Percentiles rank a stretch among this genome's conserved stretches.
Evolutionary conservation across 2,113 vertebrate genomes (phyloP).

Genomic region (Dendrocopos noguchii): DNA sequence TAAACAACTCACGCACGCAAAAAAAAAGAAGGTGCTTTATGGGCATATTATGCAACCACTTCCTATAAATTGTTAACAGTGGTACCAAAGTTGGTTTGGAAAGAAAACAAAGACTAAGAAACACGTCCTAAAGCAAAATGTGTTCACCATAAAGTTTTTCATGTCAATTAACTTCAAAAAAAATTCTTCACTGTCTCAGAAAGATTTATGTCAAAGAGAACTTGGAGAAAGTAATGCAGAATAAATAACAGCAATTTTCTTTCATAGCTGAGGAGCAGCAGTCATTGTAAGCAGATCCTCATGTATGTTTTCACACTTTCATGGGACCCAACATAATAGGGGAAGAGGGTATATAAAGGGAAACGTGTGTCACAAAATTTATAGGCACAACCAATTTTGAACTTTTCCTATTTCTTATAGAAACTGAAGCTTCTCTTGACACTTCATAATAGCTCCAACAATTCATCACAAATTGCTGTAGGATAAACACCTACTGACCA

Average conservation of each 20-base stretch:
- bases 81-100: background rate
- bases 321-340: background rate
- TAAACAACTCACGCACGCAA: background rate
- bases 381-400: background rate
- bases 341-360: background rate
- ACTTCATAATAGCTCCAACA: background rate
- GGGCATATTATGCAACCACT: constrained; percentile 3
- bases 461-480: background rate
- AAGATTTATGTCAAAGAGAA: background rate
- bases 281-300: background rate
- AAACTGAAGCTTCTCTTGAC: background rate
- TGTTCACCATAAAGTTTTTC: background rate
- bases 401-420: background rate
- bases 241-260: background rate
- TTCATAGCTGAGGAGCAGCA: background rate
- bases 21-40: background rate
- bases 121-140: background rate
- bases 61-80: background rate
- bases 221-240: background rate
- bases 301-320: background rate
- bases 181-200: background rate
- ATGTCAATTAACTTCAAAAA: background rate
- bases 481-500: too few relatives aligned
- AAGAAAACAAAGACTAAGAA: background rate
- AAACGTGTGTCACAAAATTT: background rate